Conservation (phyloP, 2,888 invertebrate genomes). For the Amphipoea lucens region DNA sequence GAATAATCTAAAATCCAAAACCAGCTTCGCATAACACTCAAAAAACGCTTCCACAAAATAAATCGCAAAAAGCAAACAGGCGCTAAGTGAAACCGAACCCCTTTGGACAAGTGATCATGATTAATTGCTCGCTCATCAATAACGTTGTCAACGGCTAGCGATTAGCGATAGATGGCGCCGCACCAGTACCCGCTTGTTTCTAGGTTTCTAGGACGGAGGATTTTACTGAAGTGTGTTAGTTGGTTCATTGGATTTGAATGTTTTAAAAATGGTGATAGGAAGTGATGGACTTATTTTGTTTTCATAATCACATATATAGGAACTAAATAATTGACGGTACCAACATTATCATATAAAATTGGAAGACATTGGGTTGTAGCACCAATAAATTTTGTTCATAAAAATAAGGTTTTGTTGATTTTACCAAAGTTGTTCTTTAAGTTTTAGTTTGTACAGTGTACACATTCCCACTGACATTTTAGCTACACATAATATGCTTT, state of each 20-base stretch:
- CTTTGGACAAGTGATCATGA: conserved; percentile 68
- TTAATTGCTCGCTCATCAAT: conserved; percentile 70
- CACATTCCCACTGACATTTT: background rate
- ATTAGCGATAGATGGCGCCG: conserved; percentile 67
- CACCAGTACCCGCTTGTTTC: conserved; percentile 37
- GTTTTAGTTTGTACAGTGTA: background rate
- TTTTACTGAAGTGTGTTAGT: background rate
- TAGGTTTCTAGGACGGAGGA: conserved; percentile 25
- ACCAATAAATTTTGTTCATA: background rate
- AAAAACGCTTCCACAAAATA: conserved; percentile 50
- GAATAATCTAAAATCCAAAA: background rate
- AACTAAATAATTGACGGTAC: background rate
- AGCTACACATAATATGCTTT: background rate
- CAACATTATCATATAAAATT: background rate
- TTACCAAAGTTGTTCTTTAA: background rate
- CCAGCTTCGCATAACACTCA: background rate
- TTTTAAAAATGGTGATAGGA: background rate
- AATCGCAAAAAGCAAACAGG: conserved; percentile 58
- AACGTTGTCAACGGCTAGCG: conserved; percentile 63
- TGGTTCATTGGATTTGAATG: background rate
- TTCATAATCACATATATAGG: too few relatives aligned
- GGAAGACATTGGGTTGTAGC: background rate
- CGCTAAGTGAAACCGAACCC: conserved; percentile 67
- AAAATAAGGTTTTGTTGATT: background rate
- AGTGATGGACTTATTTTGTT: too few relatives aligned